Base-by-base conservation (phyloP, 1,140 invertebrate genomes). In the Diabrotica undecimpunctata region DNA sequence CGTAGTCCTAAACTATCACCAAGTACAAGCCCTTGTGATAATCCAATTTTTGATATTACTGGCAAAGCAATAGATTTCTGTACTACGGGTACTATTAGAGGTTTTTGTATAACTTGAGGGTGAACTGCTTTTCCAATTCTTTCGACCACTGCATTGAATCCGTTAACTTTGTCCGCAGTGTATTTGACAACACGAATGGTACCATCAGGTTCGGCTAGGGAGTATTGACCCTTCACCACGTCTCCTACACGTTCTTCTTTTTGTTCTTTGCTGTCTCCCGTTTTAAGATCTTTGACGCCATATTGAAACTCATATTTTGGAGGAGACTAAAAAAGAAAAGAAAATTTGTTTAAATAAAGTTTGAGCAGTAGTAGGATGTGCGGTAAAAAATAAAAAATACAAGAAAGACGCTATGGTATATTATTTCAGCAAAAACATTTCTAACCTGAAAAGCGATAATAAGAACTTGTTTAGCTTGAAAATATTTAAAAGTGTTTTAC, bases 261-360 rank as follows among this genome's bases (percentile, higher is more conserved):
- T 61, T 86, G 85, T 9, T 83, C 83, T 66, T 86, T 86, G 0
- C 84, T 80, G 69, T 90, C 87, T 0, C 88, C 88, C 0, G 87
- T 88, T 13, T 86, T 81, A 54, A 83, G 82, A 75, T 89, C 88
- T 53, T 87, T 83, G 7, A 89, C 87, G 9, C 86, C 87, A 68
- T 90, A 89, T 60, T 86, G 85, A 66, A 86, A 90, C 9, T 85
- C 80, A 69, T 90, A 90, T 74, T 84, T 85, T 0, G 87, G 87
- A 74, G 84, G 82, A 41, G 85, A 12, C 54, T 56, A 11, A 5
- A 7, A 35, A 11, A 11, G 11, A 56, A 56, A 56, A 6, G 35
- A 13, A 12, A 51, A 11, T 51, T n/a, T 10, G 46, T 2, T 10
- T 1, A 11, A 2, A 11, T 51, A 12, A 51, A 51, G 46, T 2